Base-by-base conservation (phyloP, 2,888 invertebrate species). In the Brachyptera risi region DNA sequence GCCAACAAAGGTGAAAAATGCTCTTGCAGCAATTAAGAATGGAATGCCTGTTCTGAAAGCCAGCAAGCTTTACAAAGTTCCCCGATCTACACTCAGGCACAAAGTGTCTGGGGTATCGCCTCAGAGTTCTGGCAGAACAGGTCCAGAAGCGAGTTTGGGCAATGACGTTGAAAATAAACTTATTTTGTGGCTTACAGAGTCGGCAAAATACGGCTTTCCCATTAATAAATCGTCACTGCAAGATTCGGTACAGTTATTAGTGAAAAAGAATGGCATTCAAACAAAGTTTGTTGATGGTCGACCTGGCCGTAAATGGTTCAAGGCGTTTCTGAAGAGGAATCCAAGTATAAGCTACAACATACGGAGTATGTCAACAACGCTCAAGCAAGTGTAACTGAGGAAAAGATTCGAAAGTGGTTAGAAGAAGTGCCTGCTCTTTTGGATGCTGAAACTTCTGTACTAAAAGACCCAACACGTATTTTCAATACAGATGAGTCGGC, bases 401-500 rank as follows among this genome's bases (percentile, higher is more conserved):
- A 11, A 19, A 38, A 59, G 15, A 60, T 60, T n/a, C 31, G 60
- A 56, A n/a, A 15, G 21, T 60, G 60, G 60, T 59, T 60, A n/a
- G 13, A 13, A 26, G 40, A 26, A 26, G 40, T 60, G 13, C 4
- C 37, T 4, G 42, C 15, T 27, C 37, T 19, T 56, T 21, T 60
- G 19, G 42, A 38, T 7, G 23, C 38, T 2, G 31, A 60, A 23
- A 31, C n/a, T 15, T 31, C 44, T 21, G 35, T 60, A 17, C 23
- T 35, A 9, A 47, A 59, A 47, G 61, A 35, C n/a, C 51, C 51
- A n/a, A 27, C 15, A 9, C 17, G 51, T 15, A 21, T 51, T 5
- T 69, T 65, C 47, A 65, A 68, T 62, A 65, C 68, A 65, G 68
- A 70, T 51, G 68, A 70, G 65, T 68, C 67, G 0, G 65, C 65